These are phyloP conservation scores for Caenorhabditis sinica DNA, from an alignment of 2,888 invertebrate species.

Conservation along the genomic window DNA sequence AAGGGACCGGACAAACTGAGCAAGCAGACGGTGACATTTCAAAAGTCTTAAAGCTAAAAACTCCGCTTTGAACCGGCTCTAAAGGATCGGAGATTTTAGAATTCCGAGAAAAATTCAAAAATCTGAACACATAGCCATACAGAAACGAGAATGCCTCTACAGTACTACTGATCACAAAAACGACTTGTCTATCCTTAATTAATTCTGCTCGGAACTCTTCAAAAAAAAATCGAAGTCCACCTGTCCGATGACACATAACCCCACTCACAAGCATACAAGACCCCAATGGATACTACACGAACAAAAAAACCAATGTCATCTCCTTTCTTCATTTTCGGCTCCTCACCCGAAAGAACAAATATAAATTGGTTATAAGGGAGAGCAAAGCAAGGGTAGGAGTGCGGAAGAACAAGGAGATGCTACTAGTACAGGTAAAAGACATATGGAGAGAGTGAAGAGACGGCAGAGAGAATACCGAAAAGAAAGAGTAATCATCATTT, in stretches of 20 bases:
- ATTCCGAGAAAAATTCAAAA: too few species aligned
- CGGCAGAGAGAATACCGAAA: neutral
- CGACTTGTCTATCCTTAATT: too few species aligned
- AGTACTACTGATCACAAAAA: too few species aligned
- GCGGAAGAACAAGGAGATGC: slow-evolving; percentile 27
- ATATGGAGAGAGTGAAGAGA: slow-evolving; percentile 19
- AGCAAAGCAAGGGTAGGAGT: slow-evolving; percentile 35
- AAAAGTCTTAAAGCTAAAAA: too few species aligned
- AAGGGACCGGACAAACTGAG: too few species aligned
- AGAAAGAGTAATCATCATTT: slow-evolving; percentile 52
- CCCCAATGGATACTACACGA: slow-evolving; percentile 8
- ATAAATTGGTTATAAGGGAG: slow-evolving; percentile 39
- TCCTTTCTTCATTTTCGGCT: neutral
- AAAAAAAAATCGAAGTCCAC: slow-evolving; percentile 15
- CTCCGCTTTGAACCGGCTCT: too few species aligned
- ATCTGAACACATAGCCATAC: too few species aligned
- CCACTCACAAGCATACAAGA: neutral
- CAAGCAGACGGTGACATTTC: too few species aligned
- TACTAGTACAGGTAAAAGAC: slow-evolving; percentile 4
- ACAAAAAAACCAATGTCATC: slow-evolving; percentile 33
- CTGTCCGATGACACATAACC: neutral
- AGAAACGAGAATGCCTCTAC: too few species aligned
- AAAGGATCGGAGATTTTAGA: too few species aligned
- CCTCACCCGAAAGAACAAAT: slow-evolving; percentile 37
- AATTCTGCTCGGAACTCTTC: too few species aligned